Conservation (phyloP, 2,888 invertebrate species). For the Papilio elwesi region DNA sequence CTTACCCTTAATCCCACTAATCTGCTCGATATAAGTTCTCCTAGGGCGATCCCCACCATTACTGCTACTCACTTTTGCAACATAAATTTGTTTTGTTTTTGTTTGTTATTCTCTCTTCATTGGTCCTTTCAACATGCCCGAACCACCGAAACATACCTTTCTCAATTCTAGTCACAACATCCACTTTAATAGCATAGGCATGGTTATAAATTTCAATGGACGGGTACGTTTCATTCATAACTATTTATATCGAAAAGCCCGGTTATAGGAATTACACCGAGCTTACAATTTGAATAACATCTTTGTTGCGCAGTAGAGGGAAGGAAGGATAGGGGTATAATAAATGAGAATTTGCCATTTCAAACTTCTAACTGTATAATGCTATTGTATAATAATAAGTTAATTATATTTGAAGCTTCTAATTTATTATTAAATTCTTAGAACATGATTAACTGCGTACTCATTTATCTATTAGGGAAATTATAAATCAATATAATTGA, state of each 20-base stretch:
- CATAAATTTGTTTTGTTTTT: too few relatives aligned
- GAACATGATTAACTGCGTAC: too few relatives aligned
- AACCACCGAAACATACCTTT: too few relatives aligned
- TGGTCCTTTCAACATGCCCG: too few relatives aligned
- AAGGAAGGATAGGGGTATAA: conserved; percentile 13
- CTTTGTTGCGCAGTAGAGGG: neutral
- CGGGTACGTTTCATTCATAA: conserved; percentile 15
- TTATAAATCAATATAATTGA: neutral
- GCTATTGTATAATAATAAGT: neutral
- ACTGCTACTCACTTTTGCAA: too few relatives aligned
- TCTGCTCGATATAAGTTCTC: too few relatives aligned
- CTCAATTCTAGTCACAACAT: too few relatives aligned
- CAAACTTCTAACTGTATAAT: neutral
- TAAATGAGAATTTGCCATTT: neutral
- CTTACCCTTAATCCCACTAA: too few relatives aligned
- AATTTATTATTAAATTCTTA: too few relatives aligned
- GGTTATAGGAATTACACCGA: neutral
- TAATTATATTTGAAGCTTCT: too few relatives aligned
- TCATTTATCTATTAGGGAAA: neutral
- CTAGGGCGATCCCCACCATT: too few relatives aligned
- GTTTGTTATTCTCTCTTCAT: too few relatives aligned
- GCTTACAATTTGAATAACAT: conserved; percentile 19
- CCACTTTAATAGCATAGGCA: neutral
- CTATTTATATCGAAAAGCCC: neutral
- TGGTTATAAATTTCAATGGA: neutral